Conservation (phyloP, 2,113 vertebrate genomes). For the Notothenia coriiceps region DNA sequence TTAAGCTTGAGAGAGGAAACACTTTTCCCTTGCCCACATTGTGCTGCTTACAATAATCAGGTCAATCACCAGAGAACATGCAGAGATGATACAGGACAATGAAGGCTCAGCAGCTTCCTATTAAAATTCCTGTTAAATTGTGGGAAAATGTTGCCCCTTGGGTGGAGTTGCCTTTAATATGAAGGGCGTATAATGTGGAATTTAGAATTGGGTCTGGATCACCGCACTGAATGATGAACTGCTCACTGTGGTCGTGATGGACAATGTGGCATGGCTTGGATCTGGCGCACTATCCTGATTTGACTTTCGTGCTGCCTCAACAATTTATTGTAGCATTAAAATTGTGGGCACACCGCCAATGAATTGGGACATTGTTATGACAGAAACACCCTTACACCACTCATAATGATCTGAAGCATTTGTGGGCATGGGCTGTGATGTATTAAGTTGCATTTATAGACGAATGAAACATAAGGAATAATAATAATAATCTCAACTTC, state of each 20-base stretch:
- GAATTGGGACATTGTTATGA: conserved; percentile 58
- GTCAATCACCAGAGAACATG: conserved; percentile 38
- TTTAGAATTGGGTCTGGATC: conserved; percentile 66
- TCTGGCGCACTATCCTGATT: conserved; percentile 28
- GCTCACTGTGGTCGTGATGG: conserved; percentile 59
- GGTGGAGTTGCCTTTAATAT: conserved; percentile 63
- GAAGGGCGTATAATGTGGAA: conserved; percentile 66
- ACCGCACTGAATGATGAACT: conserved; percentile 71
- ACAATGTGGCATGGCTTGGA: conserved; percentile 62
- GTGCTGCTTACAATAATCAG: conserved; percentile 24
- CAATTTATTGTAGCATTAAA: conserved; percentile 36
- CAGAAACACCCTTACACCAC: conserved; percentile 52
- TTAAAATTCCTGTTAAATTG: conserved; percentile 73
- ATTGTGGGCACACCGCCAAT: conserved; percentile 37
- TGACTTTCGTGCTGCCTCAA: conserved; percentile 35
- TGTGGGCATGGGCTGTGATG: conserved; percentile 46
- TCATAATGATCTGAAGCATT: conserved; percentile 59
- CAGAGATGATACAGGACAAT: conserved; percentile 42
- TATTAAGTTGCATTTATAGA: conserved; percentile 49
- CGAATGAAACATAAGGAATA: conserved; percentile 27
- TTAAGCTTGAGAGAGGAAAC: conserved; percentile 20
- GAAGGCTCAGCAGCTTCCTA: conserved; percentile 58
- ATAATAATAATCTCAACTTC: conserved; percentile 22
- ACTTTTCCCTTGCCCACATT: conserved; percentile 23
- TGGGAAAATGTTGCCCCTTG: conserved; percentile 60